A percentile compares a stretch with the other conserved stretches of the same genome.
Evolutionary conservation across 2,888 invertebrate genomes (phyloP).

Genomic region (Clivina fossor): DNA sequence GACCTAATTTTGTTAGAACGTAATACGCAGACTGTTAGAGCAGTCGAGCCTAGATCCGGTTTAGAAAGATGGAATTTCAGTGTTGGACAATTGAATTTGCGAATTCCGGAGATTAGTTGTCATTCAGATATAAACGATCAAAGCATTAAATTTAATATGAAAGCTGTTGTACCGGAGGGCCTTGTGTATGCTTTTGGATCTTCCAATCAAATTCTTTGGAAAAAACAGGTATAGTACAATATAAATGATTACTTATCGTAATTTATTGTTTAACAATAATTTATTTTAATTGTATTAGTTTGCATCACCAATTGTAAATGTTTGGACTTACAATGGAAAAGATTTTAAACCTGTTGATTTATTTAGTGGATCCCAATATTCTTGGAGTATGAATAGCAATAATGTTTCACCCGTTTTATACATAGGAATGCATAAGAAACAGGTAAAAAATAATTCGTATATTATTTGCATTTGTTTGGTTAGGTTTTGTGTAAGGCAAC

Average conservation of each 20-base stretch:
- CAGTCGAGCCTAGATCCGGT: constrained; percentile 84
- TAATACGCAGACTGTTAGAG: constrained; percentile 84
- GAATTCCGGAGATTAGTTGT: constrained; percentile 56
- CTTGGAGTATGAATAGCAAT: constrained; percentile 51
- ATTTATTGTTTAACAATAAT: neutral
- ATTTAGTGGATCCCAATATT: constrained; percentile 63
- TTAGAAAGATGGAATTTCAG: constrained; percentile 96
- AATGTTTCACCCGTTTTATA: constrained; percentile 69
- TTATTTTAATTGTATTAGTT: too few relatives aligned
- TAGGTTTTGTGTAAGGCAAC: too few relatives aligned
- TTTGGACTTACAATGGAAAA: constrained; percentile 78
- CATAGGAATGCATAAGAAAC: constrained; percentile 79
- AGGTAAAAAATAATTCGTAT: constrained; percentile 58
- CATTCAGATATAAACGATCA: constrained; percentile 44
- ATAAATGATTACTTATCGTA: neutral
- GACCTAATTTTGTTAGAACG: constrained; percentile 76
- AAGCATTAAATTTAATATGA: constrained; percentile 57
- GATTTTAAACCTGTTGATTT: constrained; percentile 71
- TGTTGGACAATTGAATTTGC: constrained; percentile 85
- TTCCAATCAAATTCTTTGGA: constrained; percentile 65
- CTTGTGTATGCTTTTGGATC: constrained; percentile 67
- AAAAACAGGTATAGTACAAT: constrained; percentile 66
- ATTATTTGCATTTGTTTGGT: too few relatives aligned
- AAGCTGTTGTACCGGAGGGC: constrained; percentile 73
- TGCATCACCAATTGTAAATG: constrained; percentile 79